Base-by-base conservation (phyloP, 2,888 invertebrate genomes). In the Synergus gifuensis region DNA sequence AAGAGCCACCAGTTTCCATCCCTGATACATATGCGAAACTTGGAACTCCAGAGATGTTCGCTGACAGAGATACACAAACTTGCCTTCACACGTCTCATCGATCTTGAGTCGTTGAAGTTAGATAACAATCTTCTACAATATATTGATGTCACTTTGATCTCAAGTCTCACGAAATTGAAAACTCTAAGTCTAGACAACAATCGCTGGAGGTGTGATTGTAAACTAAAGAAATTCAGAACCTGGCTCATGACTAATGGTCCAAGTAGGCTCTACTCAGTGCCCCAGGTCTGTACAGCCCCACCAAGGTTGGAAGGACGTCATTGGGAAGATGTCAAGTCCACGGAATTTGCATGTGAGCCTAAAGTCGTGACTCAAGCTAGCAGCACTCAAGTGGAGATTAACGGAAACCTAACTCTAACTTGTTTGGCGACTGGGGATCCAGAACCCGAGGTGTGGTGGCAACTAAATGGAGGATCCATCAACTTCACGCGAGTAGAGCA, bases 171-270 rank as follows among this genome's bases (percentile, higher is more conserved):
- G 60, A 96, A 95, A 86, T 93, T 98, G 81, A 97, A 97, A 92
- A 96, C 97, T 2, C 93, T 98, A 49, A 95, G 95, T 14, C 92
- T 98, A 77, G 96, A 97, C 84, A 96, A 96, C 46, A 98, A 98
- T 92, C 97, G 96, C 7, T 98, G 98, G 98, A 94, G 94, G 88
- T 98, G 98, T 91, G 97, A 98, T 91, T 98, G 98, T 92, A 95
- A 96, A 84, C 92, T 98, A 80, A 94, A 97, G 77, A 96, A 96
- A 81, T 97, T 98, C 87, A 95, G 97, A 81, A 95, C 95, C 86
- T 98, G 98, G 97, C 95, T 97, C 90, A 77, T 84, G 1, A 83
- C 86, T 2, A 83, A 85, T 4, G 84, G 86, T 14, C 94, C 95
- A 77, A 96, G 95, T 87, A 97, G 96, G 87, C 93, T 98, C 77